Evolutionary conservation across 2,888 invertebrate species (phyloP).

Genomic region (Acrocyrtus sp.): DNA sequence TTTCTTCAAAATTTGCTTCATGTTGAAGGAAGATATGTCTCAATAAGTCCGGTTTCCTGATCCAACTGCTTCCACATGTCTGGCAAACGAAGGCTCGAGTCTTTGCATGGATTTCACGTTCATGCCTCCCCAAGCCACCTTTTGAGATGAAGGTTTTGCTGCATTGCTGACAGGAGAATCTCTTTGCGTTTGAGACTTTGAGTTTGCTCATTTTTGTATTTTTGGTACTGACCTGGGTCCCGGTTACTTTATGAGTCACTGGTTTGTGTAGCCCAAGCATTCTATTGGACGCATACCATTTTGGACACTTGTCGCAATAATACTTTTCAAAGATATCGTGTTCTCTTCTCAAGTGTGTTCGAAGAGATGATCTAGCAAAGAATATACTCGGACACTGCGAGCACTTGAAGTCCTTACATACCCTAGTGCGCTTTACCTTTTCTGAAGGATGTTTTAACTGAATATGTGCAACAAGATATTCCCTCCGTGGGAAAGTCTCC

Average conservation of each 20-base stretch:
- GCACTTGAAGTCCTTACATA: not conserved
- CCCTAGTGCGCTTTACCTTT: not conserved
- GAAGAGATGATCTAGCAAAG: not conserved
- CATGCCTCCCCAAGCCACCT: not conserved
- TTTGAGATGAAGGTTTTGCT: not conserved
- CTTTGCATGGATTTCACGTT: constrained; percentile 12
- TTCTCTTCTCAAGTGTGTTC: not conserved
- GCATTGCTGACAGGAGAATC: constrained; percentile 5
- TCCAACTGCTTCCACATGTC: not conserved
- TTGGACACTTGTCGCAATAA: constrained; percentile 3
- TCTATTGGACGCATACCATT: not conserved
- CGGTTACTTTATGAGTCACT: no score
- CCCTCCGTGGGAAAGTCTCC: not conserved
- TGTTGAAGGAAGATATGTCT: not conserved
- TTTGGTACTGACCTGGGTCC: not conserved
- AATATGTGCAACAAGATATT: constrained; percentile 14
- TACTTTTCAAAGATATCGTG: not conserved
- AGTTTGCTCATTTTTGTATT: not conserved
- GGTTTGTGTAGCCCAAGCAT: no score
- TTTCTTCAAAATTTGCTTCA: no score
- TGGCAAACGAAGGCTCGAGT: not conserved
- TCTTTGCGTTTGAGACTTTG: not conserved
- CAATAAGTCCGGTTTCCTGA: not conserved
- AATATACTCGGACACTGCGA: constrained; percentile 11
- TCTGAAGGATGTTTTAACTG: not conserved